Evolutionary conservation across 1,140 invertebrate species (phyloP), one percentile per base, ranked within the genome.

Genomic region (Vanessa tameamea): DNA sequence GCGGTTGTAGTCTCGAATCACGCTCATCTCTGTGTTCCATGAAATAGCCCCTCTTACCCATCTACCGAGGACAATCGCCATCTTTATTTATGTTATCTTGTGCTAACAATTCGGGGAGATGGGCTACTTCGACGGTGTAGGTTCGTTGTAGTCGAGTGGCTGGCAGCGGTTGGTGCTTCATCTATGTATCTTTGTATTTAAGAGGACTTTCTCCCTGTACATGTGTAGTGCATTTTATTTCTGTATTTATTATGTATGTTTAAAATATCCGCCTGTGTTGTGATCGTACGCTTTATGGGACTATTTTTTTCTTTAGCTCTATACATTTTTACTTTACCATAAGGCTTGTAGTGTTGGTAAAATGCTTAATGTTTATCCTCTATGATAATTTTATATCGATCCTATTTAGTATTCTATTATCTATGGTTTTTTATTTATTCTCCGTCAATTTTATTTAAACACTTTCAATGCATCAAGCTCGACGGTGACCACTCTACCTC

Each of bases 141-240:
- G 86, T 77, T 81, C 76, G 77, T 82, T 31, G 80, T 87, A 87
- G 80, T 83, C 81, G 75, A 78, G 73, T 85, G 80, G 82, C 86
- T 89, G 83, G 73, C 81, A 78, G 85, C 86, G 89, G 90, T 92
- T 92, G 90, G 90, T 92, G 90, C 90, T 92, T 92, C 90, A 91
- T 90, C 84, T 87, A 86, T 92, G 81, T 90, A 87, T 88, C 73
- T 85, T 74, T 73, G 55, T 79, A 78, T 81, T 48, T 85, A 80
- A 78, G 73, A 78, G 63, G 77, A 83, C 82, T 87, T 72, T 83
- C 81, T 73, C 68, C 81, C 72, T 78, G 43, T 89, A 82, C 78
- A 48, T 88, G 85, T 92, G 85, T 88, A 86, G 83, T 85, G n/a
- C n/a, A 86, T 83, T 83, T 77, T 83, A 83, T 82, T 80, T 88